Base-by-base conservation (phyloP, 2,888 invertebrate species). In the Aleiodes alternator region DNA sequence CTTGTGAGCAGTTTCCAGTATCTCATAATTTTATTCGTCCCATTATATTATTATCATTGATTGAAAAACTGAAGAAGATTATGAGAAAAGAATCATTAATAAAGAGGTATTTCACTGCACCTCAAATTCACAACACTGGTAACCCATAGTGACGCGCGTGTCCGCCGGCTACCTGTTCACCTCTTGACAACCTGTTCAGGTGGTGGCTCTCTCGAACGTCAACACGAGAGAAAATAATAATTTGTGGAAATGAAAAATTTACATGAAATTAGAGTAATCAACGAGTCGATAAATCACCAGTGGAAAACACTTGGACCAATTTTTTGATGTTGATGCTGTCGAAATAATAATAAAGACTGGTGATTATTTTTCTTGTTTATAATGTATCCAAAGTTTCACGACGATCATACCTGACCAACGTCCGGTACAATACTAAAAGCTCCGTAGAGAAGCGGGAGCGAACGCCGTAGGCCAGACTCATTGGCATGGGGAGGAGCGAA, bases 351-450 rank as follows among this genome's bases (percentile, higher is more conserved):
- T 34, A 4, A 4, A 34, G 34, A 43, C 14, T 9, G 1, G 1
- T 55, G 4, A 14, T 16, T 14, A 55, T 55, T 55, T 55, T 3
- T 55, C 0, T 55, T 55, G 55, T 55, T 14, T 14, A 55, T 14
- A n/a, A 0, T 2, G 55, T n/a, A 0, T 55, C 1, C 8, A 4
- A n/a, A 55, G 55, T 16, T 14, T n/a, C 14, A 38, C 38, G 29
- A 38, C 38, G 29, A 56, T 50, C n/a, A 12, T 31, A 55, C 64
- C 79, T 79, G 79, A 80, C 79, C 80, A 80, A 79, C 78, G 80
- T 80, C 79, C 80, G 78, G 80, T 79, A 76, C 78, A 76, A 78
- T 79, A 80, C 80, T 80, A 78, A 71, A 71, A 70, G 56, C 57
- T 38, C 38, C 56, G 38, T 38, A 16, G 69, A 11, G 38, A 23